phyloP scores from a whole-genome alignment of 2,797 vertebrate genomes.

The Phoebastria nigripes region DNA sequence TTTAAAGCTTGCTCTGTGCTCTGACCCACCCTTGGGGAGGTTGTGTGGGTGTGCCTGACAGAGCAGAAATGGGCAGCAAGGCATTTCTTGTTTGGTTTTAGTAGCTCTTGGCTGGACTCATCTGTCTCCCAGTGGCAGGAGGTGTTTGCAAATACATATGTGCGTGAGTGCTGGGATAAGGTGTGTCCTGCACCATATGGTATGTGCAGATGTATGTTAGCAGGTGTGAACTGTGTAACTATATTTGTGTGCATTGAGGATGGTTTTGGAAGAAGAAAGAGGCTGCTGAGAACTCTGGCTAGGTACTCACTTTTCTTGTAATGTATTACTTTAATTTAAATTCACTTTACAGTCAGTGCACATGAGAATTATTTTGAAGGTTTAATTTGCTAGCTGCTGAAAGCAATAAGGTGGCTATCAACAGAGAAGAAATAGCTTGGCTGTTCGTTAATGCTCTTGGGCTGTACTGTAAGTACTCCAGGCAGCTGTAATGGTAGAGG shows the following conservation, averaged over 20 bases:
- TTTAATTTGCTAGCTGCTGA: constrained; percentile 77
- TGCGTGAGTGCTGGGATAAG: background rate
- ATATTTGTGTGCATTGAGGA: background rate
- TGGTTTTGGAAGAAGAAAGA: background rate
- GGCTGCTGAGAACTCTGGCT: constrained; percentile 46
- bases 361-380: constrained; percentile 75
- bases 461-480: background rate
- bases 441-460: constrained; percentile 56
- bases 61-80: background rate
- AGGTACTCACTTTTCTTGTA: constrained; percentile 52
- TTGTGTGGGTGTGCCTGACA: fast-evolving
- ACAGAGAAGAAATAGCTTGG: constrained; percentile 54
- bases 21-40: background rate
- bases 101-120: background rate
- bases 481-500: background rate
- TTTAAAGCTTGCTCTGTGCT: background rate
- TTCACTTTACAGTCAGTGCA: constrained; percentile 74
- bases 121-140: constrained; percentile 10
- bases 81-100: background rate
- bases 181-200: constrained; percentile 16
- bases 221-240: constrained; percentile 19
- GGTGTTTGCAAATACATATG: constrained; percentile 35
- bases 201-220: background rate
- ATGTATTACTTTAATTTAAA: constrained; percentile 78
- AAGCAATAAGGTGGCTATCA: constrained; percentile 69